Base-by-base conservation (phyloP, 2,797 vertebrate genomes). In the Acestrorhynchus altus region DNA sequence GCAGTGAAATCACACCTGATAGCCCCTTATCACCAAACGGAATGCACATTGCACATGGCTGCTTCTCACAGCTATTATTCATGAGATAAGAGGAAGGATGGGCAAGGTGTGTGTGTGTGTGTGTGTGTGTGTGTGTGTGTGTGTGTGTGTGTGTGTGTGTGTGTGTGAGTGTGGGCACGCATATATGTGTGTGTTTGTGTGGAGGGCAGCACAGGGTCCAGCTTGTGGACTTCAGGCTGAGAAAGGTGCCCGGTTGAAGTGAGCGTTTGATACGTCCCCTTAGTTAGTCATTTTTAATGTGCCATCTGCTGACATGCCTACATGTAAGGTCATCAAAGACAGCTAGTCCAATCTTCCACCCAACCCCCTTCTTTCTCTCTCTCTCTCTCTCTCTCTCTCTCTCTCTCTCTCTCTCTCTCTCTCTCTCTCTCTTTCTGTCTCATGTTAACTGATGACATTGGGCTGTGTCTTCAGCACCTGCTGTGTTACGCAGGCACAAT, bases 21-120 rank as follows among this genome's bases (percentile, higher is more conserved):
- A 85, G 86, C 82, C 73, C 71, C 82, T 87, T 87, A 87, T 89
- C 88, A 83, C 76, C 76, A 65, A 65, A 73, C 83, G 78, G 80
- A 84, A 86, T 81, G 73, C 39, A 28, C 79, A 83, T 71, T 72
- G 81, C 78, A 81, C 64, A 77, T 73, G 82, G 76, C 76, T 74
- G 83, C 80, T 83, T 76, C 76, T 61, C 75, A 72, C 67, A 18
- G 40, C 80, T 83, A 83, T 84, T 87, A 86, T 86, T 83, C 81
- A 74, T 54, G 35, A 74, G 84, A 86, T 86, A 85, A 86, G 66
- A 79, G 18, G 28, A 72, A 80, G 40, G 71, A 68, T 71, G 70
- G 59, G 68, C 74, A 52, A 22, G 39, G 16, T 49, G 70, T 46
- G 16, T 54, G 70, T 46, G 24, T 31, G 28, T 18, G 26, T n/a